Conservation (phyloP, 2,888 invertebrate species). For the Acleris laterana region DNA sequence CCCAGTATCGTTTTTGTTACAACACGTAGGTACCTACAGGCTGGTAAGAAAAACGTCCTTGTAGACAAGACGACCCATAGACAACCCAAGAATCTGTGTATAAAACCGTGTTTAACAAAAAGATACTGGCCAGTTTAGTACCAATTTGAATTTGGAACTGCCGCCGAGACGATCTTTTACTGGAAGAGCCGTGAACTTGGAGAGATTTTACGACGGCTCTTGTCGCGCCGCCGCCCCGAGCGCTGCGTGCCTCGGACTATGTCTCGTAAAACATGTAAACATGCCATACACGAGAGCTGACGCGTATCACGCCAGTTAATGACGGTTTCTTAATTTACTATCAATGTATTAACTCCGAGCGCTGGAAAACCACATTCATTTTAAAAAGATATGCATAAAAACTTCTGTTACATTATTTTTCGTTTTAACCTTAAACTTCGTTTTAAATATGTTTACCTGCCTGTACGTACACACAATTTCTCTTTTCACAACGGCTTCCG, state of each 20-base stretch:
- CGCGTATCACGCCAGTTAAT: constrained; percentile 43
- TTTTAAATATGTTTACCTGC: no score
- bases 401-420: no score
- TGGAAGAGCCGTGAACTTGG: constrained; percentile 68
- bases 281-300: constrained; percentile 52
- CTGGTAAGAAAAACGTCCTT: no score
- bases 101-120: no score
- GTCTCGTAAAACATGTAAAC: constrained; percentile 64
- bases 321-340: constrained; percentile 29
- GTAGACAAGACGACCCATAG: no score
- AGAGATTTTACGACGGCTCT: constrained; percentile 43
- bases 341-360: constrained; percentile 24
- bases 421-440: no score
- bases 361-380: constrained; percentile 9
- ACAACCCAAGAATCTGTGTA: no score
- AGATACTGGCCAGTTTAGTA: no score
- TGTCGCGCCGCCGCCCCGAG: constrained; percentile 10
- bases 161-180: constrained; percentile 35
- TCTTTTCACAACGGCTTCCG: no score
- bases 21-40: no score
- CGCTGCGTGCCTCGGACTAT: constrained; percentile 49
- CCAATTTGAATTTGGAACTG: constrained; percentile 35
- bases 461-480: no score
- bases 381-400: constrained; percentile 15
- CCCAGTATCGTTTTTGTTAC: no score